Evolutionary conservation across 2,888 invertebrate species (phyloP).

Genomic region (Oxycera nigricornis): DNA sequence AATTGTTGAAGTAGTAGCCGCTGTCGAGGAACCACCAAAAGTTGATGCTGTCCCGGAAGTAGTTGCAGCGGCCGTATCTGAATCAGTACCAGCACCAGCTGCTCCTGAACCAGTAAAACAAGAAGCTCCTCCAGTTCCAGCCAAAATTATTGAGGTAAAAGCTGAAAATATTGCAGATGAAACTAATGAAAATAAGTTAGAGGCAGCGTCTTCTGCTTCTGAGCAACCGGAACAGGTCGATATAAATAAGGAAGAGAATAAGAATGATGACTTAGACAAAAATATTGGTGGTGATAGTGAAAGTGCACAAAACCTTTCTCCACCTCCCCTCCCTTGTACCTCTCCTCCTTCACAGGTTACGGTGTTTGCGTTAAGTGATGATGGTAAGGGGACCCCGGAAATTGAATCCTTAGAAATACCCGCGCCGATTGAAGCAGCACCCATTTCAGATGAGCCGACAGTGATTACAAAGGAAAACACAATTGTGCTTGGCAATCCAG

Average conservation of each 20-base stretch:
- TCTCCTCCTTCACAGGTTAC: constrained; percentile 79
- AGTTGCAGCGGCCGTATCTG: constrained; percentile 18
- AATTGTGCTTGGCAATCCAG: not conserved
- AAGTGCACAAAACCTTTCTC: constrained; percentile 54
- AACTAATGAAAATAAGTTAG: constrained; percentile 57
- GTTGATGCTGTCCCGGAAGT: constrained; percentile 47
- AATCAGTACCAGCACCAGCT: constrained; percentile 40
- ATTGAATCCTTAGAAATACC: constrained; percentile 33
- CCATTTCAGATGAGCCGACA: not conserved
- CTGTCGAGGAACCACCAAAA: constrained; percentile 48
- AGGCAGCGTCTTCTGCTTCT: constrained; percentile 53
- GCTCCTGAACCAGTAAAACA: constrained; percentile 43
- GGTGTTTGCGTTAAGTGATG: constrained; percentile 68
- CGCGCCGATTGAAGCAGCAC: constrained; percentile 14
- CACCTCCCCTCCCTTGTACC: constrained; percentile 76
- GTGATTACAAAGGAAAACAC: not conserved
- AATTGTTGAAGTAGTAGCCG: not conserved
- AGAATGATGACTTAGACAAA: constrained; percentile 50
- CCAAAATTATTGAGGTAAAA: constrained; percentile 49
- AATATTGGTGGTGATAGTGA: constrained; percentile 45
- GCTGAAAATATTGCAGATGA: constrained; percentile 46
- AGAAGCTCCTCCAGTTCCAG: constrained; percentile 36
- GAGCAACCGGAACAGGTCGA: constrained; percentile 62
- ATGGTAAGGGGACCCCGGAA: constrained; percentile 28
- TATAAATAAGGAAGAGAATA: constrained; percentile 56